A percentile compares a stretch with the other conserved stretches of the same genome.
These are phyloP conservation scores for Drosophila rubida DNA, from an alignment of 2,888 invertebrate genomes.

Conservation along the genomic window DNA sequence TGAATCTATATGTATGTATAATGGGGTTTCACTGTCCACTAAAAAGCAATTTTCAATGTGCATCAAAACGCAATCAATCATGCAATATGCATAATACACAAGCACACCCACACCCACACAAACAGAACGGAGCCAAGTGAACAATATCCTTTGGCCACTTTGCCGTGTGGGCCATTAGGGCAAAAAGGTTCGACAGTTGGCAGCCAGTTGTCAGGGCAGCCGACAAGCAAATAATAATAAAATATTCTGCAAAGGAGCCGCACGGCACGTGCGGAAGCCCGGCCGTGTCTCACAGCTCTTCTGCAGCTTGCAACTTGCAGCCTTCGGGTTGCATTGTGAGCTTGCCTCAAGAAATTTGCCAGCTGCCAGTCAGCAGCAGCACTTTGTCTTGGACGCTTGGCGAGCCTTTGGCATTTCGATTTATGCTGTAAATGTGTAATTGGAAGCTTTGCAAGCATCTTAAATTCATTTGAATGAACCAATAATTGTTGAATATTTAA, in stretches of 20 bases:
- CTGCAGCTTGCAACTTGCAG: background rate
- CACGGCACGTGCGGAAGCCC: conserved; percentile 21
- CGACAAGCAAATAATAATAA: conserved; percentile 42
- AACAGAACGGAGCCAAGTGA: conserved; percentile 1
- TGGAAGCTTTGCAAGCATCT: background rate
- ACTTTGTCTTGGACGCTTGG: background rate
- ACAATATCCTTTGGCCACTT: conserved; percentile 16
- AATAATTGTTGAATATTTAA: background rate
- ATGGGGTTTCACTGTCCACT: conserved; percentile 7
- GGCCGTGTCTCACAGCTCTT: background rate
- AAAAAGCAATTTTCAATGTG: conserved; percentile 52
- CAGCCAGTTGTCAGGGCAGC: conserved; percentile 45
- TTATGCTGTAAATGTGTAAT: background rate
- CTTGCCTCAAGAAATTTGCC: background rate
- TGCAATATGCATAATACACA: conserved; percentile 47
- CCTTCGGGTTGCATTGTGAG: conserved; percentile 5
- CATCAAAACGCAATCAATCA: conserved; percentile 75
- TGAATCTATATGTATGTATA: background rate
- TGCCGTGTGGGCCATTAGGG: conserved; percentile 21
- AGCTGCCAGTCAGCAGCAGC: background rate
- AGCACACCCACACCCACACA: conserved; percentile 10
- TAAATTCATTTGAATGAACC: background rate
- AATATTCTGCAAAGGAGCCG: conserved; percentile 9
- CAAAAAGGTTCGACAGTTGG: conserved; percentile 26
- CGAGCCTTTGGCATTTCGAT: conserved; percentile 1